These are phyloP conservation scores for Corythornis vintsioides DNA, from an alignment of 2,113 vertebrate genomes.

Conservation along the genomic window DNA sequence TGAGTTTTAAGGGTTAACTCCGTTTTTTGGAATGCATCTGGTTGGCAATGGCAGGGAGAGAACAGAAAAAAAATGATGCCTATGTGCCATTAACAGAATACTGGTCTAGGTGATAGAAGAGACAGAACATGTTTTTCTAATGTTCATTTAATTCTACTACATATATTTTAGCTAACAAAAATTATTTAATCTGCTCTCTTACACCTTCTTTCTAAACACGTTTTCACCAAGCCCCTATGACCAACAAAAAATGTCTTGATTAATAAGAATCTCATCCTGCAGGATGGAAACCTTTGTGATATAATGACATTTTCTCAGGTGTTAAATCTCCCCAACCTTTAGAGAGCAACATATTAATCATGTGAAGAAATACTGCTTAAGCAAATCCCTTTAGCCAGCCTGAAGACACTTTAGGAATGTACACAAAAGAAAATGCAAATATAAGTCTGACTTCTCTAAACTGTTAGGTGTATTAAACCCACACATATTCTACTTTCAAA, in stretches of 20 bases:
- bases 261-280: not conserved
- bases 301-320: not conserved
- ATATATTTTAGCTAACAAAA: not conserved
- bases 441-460: not conserved
- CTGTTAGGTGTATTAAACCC: not conserved
- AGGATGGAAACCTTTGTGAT: not conserved
- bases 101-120: not conserved
- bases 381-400: not conserved
- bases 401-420: not conserved
- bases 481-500: constrained; percentile 23
- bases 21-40: not conserved
- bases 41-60: not conserved
- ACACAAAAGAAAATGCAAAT: constrained; percentile 17
- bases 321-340: not conserved
- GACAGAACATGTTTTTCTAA: not conserved
- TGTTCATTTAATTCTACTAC: not conserved
- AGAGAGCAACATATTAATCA: not conserved
- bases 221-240: not conserved
- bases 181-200: not conserved
- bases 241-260: not conserved
- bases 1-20: not conserved
- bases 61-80: not conserved
- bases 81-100: not conserved
- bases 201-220: not conserved
- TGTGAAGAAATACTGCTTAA: not conserved